These are phyloP conservation scores for Berghia stephanieae DNA, from an alignment of 1,140 invertebrate genomes.

Conservation along the genomic window DNA sequence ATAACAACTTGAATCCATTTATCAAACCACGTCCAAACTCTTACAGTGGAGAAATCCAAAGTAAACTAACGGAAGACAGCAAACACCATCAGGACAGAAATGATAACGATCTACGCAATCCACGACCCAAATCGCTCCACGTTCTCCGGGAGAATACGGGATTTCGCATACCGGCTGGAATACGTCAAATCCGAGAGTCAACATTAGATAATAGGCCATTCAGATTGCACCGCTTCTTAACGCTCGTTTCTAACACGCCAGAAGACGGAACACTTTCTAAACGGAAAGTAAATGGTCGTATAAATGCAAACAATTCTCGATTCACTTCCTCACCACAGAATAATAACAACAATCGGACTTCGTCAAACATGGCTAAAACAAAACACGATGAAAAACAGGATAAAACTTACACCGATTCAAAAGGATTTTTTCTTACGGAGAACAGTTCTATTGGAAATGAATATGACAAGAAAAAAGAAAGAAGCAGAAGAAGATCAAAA, in stretches of 20 bases:
- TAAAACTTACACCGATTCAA: too few relatives aligned
- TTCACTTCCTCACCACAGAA: too few relatives aligned
- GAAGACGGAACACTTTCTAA: background rate
- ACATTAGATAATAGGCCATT: background rate
- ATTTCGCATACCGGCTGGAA: background rate
- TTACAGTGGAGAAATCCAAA: background rate
- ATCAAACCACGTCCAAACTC: background rate
- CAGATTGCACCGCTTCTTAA: slow-evolving; percentile 30
- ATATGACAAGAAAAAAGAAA: too few relatives aligned
- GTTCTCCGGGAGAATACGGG: background rate
- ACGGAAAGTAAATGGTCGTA: background rate
- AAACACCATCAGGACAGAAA: too few relatives aligned
- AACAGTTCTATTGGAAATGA: too few relatives aligned
- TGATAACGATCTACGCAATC: too few relatives aligned
- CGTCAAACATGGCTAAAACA: too few relatives aligned
- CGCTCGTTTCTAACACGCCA: background rate
- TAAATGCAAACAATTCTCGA: too few relatives aligned
- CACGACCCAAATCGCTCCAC: background rate
- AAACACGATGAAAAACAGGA: too few relatives aligned
- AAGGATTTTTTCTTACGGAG: too few relatives aligned
- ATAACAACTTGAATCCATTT: background rate
- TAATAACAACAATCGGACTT: too few relatives aligned
- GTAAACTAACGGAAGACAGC: background rate
- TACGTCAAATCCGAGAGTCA: background rate
- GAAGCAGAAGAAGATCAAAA: too few relatives aligned